Evolutionary conservation across 1,140 invertebrate species (phyloP).

Genomic region (Orchesella cincta): DNA sequence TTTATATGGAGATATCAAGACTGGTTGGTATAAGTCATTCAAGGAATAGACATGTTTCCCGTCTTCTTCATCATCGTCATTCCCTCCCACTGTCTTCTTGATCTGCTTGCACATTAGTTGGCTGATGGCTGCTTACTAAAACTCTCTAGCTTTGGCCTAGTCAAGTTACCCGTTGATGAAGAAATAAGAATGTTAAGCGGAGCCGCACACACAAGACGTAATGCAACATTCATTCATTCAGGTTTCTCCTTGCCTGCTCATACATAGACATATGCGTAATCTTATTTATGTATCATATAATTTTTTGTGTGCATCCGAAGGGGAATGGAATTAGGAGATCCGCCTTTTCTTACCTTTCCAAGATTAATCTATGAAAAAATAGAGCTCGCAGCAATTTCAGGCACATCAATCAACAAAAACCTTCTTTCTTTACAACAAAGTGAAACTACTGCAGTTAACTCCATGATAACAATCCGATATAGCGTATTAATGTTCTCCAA

Average conservation of each 20-base stretch:
- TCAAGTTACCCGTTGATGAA: background rate
- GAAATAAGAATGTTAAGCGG: background rate
- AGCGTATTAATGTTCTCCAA: background rate
- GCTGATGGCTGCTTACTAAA: background rate
- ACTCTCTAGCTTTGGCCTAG: background rate
- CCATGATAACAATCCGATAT: slow-evolving; percentile 5
- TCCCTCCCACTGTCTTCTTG: slow-evolving; percentile 20
- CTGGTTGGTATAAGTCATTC: slow-evolving; percentile 7
- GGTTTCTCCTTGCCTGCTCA: background rate
- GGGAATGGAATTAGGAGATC: slow-evolving; percentile 12
- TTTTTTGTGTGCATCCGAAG: background rate
- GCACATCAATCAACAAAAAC: slow-evolving; percentile 16
- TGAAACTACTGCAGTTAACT: background rate
- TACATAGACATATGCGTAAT: background rate
- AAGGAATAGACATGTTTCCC: background rate
- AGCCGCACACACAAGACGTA: background rate
- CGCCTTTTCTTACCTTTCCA: slow-evolving; percentile 23
- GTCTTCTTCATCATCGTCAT: slow-evolving; percentile 4
- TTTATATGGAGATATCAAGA: background rate
- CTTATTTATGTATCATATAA: slow-evolving; percentile 4
- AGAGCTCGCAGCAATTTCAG: background rate
- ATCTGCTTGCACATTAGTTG: slow-evolving; percentile 15
- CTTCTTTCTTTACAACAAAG: background rate
- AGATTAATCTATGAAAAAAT: slow-evolving; percentile 26
- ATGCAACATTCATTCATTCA: slow-evolving; percentile 5